phyloP scores from a whole-genome alignment of 2,113 vertebrate genomes.

The Panthera tigris region DNA sequence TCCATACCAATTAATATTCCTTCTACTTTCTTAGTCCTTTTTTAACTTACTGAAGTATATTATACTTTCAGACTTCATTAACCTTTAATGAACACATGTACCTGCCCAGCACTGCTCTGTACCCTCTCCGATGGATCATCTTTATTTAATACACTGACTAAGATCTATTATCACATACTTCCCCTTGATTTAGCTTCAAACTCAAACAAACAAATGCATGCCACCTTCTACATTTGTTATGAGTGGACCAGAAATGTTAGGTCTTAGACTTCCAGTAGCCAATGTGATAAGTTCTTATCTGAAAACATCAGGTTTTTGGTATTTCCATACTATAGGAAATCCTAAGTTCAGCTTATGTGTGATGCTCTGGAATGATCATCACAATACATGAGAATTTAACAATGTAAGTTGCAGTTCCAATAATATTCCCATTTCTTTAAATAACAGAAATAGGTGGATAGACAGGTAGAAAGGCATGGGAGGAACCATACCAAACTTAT shows the following conservation, averaged over 20 bases:
- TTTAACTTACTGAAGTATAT: conserved; percentile 4
- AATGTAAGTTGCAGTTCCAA: conserved; percentile 1
- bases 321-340: background rate
- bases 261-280: background rate
- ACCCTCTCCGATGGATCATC: background rate
- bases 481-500: background rate
- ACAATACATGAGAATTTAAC: background rate
- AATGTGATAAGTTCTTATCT: background rate
- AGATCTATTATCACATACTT: background rate
- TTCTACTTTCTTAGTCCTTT: background rate
- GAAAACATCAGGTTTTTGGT: background rate
- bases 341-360: background rate
- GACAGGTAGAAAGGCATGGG: background rate
- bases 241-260: background rate
- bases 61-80: conserved; percentile 43
- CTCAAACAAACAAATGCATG: background rate
- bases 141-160: conserved; percentile 19
- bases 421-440: conserved; percentile 11
- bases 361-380: background rate
- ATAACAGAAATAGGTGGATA: background rate
- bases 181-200: background rate
- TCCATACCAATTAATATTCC: background rate
- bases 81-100: background rate
- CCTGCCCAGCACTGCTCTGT: background rate
- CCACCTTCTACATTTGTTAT: background rate